Percentiles rank a stretch among this genome's conserved stretches.
phyloP scores from a whole-genome alignment of 2,797 vertebrate species.

The Coilia nasus region DNA sequence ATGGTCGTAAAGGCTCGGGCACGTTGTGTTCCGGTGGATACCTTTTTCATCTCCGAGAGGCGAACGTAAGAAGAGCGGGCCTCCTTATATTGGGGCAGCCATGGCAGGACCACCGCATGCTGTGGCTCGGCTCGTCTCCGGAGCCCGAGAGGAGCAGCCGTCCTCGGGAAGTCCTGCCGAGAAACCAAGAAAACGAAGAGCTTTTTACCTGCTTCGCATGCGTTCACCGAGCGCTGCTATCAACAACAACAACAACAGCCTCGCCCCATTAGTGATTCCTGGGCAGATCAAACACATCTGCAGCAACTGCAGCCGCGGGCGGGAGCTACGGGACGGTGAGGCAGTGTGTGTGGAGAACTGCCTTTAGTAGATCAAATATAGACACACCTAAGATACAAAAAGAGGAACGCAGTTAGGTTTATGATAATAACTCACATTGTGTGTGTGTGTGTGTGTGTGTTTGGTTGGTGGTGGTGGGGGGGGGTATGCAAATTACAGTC shows the following conservation, averaged over 20 bases:
- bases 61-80: constrained; percentile 14
- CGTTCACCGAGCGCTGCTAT: constrained; percentile 70
- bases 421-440: neutral
- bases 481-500: neutral
- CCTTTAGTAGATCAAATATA: too few species aligned
- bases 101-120: constrained; percentile 49
- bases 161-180: constrained; percentile 61
- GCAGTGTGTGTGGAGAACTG: neutral
- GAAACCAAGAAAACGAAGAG: constrained; percentile 78
- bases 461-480: too few species aligned
- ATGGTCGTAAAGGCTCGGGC: constrained; percentile 39
- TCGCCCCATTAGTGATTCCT: constrained; percentile 82
- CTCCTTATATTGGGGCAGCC: constrained; percentile 23
- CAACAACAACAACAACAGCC: constrained; percentile 73
- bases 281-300: constrained; percentile 90
- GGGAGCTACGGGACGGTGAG: constrained; percentile 81
- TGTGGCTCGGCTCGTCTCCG: constrained; percentile 47
- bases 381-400: neutral
- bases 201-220: constrained; percentile 82
- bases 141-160: constrained; percentile 19
- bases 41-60: constrained; percentile 32
- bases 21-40: constrained; percentile 34
- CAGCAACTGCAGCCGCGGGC: constrained; percentile 87
- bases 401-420: too few species aligned
- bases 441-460: too few species aligned